Evolutionary conservation across 35 echinoderm and acorn worm genomes (phyloP).

Genomic region (Ptychodera flava): DNA sequence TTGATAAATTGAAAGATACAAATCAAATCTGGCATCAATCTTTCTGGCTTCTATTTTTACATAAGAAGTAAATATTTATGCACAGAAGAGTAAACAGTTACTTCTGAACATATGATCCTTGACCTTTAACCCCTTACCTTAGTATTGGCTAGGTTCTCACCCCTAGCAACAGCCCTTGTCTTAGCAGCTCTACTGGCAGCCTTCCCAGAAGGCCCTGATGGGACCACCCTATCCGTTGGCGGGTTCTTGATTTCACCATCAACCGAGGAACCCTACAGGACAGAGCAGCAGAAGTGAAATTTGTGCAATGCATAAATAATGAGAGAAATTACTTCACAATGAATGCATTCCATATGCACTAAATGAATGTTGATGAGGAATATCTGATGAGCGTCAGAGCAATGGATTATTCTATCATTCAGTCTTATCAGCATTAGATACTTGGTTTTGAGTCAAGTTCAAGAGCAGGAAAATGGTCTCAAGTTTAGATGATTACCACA

Average conservation of each 20-base stretch:
- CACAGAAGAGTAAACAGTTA: too few species aligned
- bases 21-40: not conserved
- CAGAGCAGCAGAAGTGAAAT: not conserved
- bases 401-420: too few species aligned
- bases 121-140: too few species aligned
- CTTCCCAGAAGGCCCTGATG: not conserved
- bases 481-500: too few species aligned
- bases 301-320: not conserved
- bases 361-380: too few species aligned
- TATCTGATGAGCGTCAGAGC: too few species aligned
- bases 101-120: too few species aligned
- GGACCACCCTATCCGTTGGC: not conserved
- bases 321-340: not conserved
- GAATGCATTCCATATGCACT: slow-evolving; percentile 2
- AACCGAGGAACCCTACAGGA: slow-evolving; percentile 18
- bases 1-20: not conserved
- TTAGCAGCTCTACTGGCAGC: slow-evolving; percentile 31
- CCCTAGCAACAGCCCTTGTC: slow-evolving; percentile 55
- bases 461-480: too few species aligned
- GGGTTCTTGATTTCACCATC: slow-evolving; percentile 18
- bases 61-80: too few species aligned
- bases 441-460: too few species aligned
- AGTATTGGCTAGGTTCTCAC: slow-evolving; percentile 48
- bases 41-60: too few species aligned
- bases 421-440: too few species aligned